Evolutionary conservation across 2,888 invertebrate genomes (phyloP).

Genomic region (Harpagoxenus sublaevis): DNA sequence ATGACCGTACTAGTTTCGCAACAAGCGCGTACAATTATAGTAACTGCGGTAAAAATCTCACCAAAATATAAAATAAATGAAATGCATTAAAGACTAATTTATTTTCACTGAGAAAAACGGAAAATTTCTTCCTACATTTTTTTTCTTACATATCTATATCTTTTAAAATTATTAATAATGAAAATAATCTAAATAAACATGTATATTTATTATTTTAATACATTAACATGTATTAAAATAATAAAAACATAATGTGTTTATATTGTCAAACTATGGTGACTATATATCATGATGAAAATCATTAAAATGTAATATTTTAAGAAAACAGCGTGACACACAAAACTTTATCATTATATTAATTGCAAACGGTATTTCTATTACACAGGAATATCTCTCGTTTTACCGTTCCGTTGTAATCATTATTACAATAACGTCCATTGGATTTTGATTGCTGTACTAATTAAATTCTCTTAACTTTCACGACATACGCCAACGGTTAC

Average conservation of each 20-base stretch:
- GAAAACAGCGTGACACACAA: not conserved
- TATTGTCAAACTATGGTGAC: not conserved
- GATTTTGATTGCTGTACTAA: slow-evolving; percentile 41
- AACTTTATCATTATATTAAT: slow-evolving; percentile 27
- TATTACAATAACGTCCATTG: slow-evolving; percentile 49
- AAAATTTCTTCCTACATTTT: not conserved
- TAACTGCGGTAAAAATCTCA: not conserved
- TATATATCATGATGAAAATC: not conserved
- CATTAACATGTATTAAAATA: not conserved
- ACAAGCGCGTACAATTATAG: slow-evolving; percentile 14
- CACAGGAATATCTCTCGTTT: slow-evolving; percentile 31
- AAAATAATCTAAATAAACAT: not conserved
- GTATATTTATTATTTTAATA: not conserved
- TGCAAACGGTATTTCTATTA: not conserved
- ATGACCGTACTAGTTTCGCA: slow-evolving; percentile 25
- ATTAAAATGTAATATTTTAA: not conserved
- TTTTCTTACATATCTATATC: not conserved
- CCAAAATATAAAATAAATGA: not conserved
- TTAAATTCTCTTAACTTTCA: slow-evolving; percentile 51
- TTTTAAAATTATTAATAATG: not conserved
- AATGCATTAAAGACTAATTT: not conserved
- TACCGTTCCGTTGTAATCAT: slow-evolving; percentile 17
- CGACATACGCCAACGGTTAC: slow-evolving; percentile 41
- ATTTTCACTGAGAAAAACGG: not conserved
- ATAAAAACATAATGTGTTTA: not conserved